phyloP scores from a whole-genome alignment of 2,797 vertebrate species.

The Peromyscus melanophrys region DNA sequence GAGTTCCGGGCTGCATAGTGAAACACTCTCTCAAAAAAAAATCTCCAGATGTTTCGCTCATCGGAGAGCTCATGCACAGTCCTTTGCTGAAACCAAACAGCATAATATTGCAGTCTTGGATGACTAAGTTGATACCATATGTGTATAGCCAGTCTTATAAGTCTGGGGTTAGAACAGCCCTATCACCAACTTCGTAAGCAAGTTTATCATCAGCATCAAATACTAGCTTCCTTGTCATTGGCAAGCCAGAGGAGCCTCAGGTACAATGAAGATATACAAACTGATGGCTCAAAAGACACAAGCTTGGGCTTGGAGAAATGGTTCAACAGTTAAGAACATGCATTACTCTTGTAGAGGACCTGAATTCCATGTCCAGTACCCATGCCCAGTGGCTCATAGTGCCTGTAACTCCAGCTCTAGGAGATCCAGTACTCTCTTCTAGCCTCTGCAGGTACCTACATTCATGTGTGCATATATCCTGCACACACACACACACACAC shows the following conservation, averaged over 20 bases:
- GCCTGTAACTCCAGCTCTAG: not conserved
- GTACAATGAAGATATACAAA: not conserved
- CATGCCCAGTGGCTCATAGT: not conserved
- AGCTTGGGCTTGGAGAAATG: not conserved
- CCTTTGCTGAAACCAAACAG: not conserved
- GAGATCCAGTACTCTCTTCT: not conserved
- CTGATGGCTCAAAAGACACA: not conserved
- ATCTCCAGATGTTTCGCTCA: not conserved
- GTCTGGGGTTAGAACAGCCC: not conserved
- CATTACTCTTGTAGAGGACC: not conserved
- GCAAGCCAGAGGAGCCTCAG: not conserved
- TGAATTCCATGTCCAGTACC: not conserved
- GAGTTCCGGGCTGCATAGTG: not conserved
- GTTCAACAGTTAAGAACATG: not conserved
- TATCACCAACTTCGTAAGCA: conserved; percentile 13
- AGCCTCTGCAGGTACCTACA: not conserved
- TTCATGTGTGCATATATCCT: not conserved
- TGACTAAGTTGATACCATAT: not conserved
- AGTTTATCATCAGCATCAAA: not conserved
- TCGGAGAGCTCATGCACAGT: not conserved
- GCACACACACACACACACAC: not conserved
- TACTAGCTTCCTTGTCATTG: not conserved
- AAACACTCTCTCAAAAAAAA: not conserved
- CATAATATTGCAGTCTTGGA: not conserved
- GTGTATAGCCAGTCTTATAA: not conserved